These are phyloP conservation scores for Schizothorax lantsangensis DNA, from an alignment of 2,797 vertebrate species.

Conservation along the genomic window DNA sequence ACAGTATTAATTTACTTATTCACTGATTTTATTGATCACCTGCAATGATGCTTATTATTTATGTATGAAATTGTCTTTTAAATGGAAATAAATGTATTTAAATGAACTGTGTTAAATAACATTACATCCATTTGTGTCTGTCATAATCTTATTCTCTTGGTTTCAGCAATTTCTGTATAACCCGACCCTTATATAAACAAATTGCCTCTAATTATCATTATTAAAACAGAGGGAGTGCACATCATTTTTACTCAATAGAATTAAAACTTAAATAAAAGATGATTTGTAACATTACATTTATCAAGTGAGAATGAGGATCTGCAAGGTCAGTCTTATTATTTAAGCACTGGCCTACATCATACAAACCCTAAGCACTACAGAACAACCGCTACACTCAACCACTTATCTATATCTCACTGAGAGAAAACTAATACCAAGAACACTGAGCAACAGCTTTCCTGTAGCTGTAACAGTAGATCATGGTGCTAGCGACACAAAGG, in stretches of 20 bases:
- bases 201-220: not conserved
- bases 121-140: not conserved
- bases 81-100: not conserved
- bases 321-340: not conserved
- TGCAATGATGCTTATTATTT: not conserved
- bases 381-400: not conserved
- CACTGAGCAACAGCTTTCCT: not conserved
- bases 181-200: not conserved
- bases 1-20: not conserved
- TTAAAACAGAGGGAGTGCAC: not conserved
- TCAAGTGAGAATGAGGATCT: not conserved
- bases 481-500: not conserved
- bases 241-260: not conserved
- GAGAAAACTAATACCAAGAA: not conserved
- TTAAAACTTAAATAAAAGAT: not conserved
- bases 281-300: not conserved
- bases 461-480: not conserved
- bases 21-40: not conserved
- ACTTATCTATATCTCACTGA: not conserved
- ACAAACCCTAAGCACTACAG: not conserved
- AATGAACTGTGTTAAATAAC: not conserved
- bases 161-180: not conserved
- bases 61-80: not conserved
- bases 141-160: not conserved
- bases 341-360: not conserved